These are phyloP conservation scores for Erithacus rubecula DNA, from an alignment of 2,797 vertebrate genomes.

Conservation along the genomic window DNA sequence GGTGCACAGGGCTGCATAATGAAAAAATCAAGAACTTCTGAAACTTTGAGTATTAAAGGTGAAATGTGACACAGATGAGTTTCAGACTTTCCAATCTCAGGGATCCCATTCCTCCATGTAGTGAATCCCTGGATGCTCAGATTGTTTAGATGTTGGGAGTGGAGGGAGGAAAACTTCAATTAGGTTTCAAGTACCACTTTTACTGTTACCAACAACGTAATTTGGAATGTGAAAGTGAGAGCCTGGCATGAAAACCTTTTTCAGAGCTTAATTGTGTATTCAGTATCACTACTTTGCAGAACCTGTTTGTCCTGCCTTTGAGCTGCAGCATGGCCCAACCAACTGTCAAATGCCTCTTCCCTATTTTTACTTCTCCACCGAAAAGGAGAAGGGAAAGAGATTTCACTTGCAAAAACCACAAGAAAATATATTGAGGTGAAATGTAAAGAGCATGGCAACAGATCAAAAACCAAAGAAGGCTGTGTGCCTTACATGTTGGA, in stretches of 20 bases:
- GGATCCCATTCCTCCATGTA: not conserved
- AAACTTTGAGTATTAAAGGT: not conserved
- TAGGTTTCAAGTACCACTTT: not conserved
- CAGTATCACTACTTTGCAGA: not conserved
- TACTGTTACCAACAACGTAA: not conserved
- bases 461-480: not conserved
- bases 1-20: rapidly evolving
- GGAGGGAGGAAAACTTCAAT: not conserved
- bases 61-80: not conserved
- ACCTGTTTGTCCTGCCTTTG: not conserved
- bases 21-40: not conserved
- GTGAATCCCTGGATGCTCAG: not conserved
- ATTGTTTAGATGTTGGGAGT: not conserved
- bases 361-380: not conserved
- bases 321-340: not conserved
- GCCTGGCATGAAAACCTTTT: not conserved
- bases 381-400: not conserved
- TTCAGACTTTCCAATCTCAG: not conserved
- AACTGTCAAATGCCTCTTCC: not conserved
- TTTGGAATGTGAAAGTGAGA: not conserved
- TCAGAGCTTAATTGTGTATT: not conserved
- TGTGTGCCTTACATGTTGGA: not conserved
- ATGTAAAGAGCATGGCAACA: not conserved
- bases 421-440: not conserved
- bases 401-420: not conserved